phyloP scores from a whole-genome alignment of 2,113 vertebrate species.

The Gopherus evgoodei region DNA sequence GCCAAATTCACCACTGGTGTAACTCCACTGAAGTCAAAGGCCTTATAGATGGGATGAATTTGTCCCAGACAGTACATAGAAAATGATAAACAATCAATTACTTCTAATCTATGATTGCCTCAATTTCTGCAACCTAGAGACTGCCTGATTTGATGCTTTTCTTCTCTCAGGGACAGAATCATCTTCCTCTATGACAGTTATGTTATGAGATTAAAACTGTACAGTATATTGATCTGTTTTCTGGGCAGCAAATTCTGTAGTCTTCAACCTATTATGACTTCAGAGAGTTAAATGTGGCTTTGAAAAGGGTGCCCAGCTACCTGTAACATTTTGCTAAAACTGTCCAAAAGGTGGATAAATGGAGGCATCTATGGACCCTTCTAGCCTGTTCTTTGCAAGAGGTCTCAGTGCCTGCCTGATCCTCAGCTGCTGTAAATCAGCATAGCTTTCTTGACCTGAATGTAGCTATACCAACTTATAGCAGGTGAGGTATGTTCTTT shows the following conservation, averaged over 20 bases:
- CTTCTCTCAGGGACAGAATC: not conserved
- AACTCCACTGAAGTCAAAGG: not conserved
- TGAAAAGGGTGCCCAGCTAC: slow-evolving; percentile 57
- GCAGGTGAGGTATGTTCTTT: slow-evolving; percentile 42
- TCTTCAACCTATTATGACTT: slow-evolving; percentile 40
- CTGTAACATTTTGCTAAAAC: slow-evolving; percentile 52
- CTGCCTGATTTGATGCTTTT: not conserved
- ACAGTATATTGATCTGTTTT: slow-evolving; percentile 57
- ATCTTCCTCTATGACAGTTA: not conserved
- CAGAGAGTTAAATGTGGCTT: slow-evolving; percentile 68
- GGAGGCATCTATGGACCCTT: not conserved
- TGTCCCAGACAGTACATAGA: not conserved
- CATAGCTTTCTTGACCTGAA: not conserved
- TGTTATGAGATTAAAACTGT: slow-evolving; percentile 26
- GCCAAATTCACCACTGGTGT: not conserved
- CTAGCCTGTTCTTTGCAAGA: slow-evolving; percentile 43
- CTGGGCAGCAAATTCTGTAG: not conserved
- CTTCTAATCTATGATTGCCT: not conserved
- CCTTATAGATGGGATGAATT: not conserved
- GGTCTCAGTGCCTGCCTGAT: slow-evolving; percentile 50
- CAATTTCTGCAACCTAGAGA: not conserved
- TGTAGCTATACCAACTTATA: slow-evolving; percentile 6
- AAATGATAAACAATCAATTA: not conserved
- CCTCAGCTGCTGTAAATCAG: slow-evolving; percentile 36
- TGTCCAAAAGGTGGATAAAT: slow-evolving; percentile 11